Evolutionary conservation across 2,113 vertebrate genomes (phyloP), one percentile per base, ranked within the genome.

Genomic region (Dasyornis broadbenti): DNA sequence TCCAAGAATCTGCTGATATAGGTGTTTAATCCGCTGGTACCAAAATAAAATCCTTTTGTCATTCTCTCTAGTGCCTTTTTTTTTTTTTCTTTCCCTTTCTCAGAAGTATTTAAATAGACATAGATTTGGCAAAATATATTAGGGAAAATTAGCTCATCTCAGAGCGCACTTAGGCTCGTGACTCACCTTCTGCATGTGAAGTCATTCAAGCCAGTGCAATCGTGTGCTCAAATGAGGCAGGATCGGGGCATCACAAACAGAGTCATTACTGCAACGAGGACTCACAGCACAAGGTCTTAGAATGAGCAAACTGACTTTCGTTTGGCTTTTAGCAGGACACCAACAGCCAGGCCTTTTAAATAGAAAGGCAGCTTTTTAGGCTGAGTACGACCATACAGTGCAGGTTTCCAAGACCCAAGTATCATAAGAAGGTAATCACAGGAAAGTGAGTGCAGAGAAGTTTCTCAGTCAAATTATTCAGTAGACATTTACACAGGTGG

Each of bases 131-230:
- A 71, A 93, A 86, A 60, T 65, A 11, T 54, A 49, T 93, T 86
- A 81, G 64, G 86, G 86, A 93, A 93, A 95, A 94, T 78, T 49
- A 95, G 73, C 89, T 92, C 82, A 83, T 96, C 86, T 92, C 82
- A 57, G 69, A 66, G 60, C 64, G 82, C 82, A 86, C 92, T 93
- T 75, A 68, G 71, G 76, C 86, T 89, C 1, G 3, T 96, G 95
- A 93, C 79, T 96, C 93, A 94, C 61, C 26, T 83, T 60, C 6
- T 33, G 76, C 23, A 15, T 68, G 82, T 94, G 93, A 93, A 94
- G 85, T 89, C 90, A 96, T 40, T 83, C 52, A 56, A 13, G 33
- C 49, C 79, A 53, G 56, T 35, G 63, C 35, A 70, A 56, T 65
- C 76, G 30, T 19, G 56, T 68, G 82, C 78, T 90, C 56, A 73